Conservation (phyloP, 2,888 invertebrate genomes). For the Netelia inedita region DNA sequence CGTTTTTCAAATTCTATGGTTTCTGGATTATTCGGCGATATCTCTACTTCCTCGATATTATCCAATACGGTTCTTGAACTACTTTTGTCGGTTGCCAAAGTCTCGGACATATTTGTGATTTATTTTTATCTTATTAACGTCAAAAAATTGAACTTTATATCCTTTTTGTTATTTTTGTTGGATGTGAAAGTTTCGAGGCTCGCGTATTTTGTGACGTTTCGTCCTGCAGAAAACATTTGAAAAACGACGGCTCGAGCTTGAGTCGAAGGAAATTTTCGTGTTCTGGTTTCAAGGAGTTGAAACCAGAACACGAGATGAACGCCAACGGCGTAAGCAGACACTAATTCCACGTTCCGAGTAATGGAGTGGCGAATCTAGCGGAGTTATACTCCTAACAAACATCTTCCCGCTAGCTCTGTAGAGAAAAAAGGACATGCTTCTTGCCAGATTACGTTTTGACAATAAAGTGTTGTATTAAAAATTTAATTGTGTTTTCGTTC, state of each 20-base stretch:
- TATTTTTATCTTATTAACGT: neutral
- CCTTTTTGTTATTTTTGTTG: neutral
- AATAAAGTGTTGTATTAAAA: too few relatives aligned
- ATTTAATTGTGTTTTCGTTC: too few relatives aligned
- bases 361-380: too few relatives aligned
- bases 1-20: neutral
- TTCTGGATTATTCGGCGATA: neutral
- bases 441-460: too few relatives aligned
- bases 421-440: too few relatives aligned
- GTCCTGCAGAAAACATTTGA: neutral
- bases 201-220: neutral
- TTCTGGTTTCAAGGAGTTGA: too few relatives aligned
- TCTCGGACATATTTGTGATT: constrained; percentile 24
- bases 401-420: too few relatives aligned
- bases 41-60: constrained; percentile 8
- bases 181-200: neutral
- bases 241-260: neutral
- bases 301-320: too few relatives aligned
- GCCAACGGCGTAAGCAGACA: too few relatives aligned
- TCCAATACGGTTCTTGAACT: neutral
- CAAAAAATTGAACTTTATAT: neutral
- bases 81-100: neutral
- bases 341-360: too few relatives aligned
- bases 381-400: too few relatives aligned
- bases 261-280: too few relatives aligned